phyloP scores from a whole-genome alignment of 2,113 vertebrate genomes.

The Erythrolamprus reginae region DNA sequence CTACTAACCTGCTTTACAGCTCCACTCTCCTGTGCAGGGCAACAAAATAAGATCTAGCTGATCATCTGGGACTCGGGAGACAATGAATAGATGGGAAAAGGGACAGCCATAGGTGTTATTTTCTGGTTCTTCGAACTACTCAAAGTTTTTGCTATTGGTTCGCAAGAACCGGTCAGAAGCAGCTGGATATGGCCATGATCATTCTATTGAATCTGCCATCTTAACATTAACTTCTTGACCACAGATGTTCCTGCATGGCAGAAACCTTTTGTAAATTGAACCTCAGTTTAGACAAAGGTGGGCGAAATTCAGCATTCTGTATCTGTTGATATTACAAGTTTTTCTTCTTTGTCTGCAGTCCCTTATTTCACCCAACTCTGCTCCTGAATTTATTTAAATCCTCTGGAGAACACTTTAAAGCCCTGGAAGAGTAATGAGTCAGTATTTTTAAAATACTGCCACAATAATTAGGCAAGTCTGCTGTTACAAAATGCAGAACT shows the following conservation, averaged over 20 bases:
- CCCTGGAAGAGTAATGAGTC: neutral
- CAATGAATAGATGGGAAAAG: no score
- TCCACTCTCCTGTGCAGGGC: no score
- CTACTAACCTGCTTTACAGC: no score
- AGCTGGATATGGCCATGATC: neutral
- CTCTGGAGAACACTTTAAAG: neutral
- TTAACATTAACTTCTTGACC: neutral
- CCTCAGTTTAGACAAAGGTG: neutral
- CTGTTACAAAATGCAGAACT: neutral
- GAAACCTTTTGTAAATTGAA: neutral
- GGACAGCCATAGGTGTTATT: no score
- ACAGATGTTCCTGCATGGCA: no score
- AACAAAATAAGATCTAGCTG: no score
- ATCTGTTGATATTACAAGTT: neutral
- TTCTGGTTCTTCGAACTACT: no score
- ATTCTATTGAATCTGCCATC: neutral
- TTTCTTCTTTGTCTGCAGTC: neutral
- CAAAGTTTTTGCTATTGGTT: no score
- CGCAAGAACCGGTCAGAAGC: no score
- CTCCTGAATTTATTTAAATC: neutral
- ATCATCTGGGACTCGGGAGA: no score
- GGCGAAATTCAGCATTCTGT: neutral
- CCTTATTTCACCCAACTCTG: neutral
- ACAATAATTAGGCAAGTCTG: neutral
- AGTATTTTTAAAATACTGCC: neutral